phyloP scores from a whole-genome alignment of 2,113 vertebrate genomes.

The Nesogale talazaci region DNA sequence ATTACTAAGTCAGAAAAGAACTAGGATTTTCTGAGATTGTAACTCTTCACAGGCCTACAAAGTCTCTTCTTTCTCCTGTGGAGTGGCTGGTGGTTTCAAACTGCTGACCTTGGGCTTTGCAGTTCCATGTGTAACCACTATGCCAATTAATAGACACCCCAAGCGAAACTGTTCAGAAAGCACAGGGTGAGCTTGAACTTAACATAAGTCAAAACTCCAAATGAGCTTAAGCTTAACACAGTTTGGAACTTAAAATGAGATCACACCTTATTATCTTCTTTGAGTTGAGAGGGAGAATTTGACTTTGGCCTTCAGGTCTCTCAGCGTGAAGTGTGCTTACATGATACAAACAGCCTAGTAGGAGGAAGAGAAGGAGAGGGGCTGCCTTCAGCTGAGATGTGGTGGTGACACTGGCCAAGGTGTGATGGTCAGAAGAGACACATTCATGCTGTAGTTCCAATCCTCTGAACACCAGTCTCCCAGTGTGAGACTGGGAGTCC shows the following conservation, averaged over 20 bases:
- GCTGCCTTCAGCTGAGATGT: accelerated
- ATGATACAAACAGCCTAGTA: not conserved
- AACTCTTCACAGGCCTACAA: too few species aligned
- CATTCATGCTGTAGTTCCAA: not conserved
- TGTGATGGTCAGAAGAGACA: not conserved
- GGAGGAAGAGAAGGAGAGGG: not conserved
- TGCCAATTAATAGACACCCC: accelerated
- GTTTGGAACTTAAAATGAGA: not conserved
- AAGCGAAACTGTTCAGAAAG: not conserved
- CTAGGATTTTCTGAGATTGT: too few species aligned
- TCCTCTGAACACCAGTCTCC: not conserved
- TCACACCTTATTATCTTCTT: not conserved
- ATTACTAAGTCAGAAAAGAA: not conserved
- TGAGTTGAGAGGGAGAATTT: not conserved
- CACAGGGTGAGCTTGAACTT: too few species aligned
- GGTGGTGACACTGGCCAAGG: not conserved
- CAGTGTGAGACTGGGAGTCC: not conserved
- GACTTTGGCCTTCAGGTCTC: not conserved
- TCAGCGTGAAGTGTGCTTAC: not conserved
- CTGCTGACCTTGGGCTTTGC: too few species aligned
- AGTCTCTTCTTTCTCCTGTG: too few species aligned
- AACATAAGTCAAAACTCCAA: not conserved
- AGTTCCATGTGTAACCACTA: too few species aligned
- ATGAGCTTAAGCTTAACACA: not conserved
- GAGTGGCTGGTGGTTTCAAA: too few species aligned